These are phyloP conservation scores for Tympanuchus pallidicinctus DNA, from an alignment of 2,113 vertebrate genomes.

Conservation along the genomic window DNA sequence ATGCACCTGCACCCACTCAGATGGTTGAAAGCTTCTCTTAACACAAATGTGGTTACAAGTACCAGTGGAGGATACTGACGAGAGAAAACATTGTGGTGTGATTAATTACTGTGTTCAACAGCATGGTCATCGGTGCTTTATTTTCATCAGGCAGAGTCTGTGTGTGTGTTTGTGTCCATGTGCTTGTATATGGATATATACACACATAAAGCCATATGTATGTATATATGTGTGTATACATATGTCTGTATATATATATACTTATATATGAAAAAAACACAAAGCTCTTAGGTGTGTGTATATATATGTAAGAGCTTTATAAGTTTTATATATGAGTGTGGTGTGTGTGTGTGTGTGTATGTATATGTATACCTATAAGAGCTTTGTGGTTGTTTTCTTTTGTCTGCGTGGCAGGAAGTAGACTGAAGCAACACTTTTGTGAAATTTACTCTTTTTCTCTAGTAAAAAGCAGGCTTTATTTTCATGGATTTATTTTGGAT, in stretches of 20 bases:
- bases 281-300: too few species aligned
- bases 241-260: too few species aligned
- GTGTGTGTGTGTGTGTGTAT: too few species aligned
- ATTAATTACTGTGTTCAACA: slow-evolving; percentile 15
- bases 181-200: background rate
- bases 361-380: too few species aligned
- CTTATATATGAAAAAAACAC: too few species aligned
- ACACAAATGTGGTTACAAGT: background rate
- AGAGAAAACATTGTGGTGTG: background rate
- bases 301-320: too few species aligned
- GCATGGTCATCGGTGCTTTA: background rate
- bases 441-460: background rate
- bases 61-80: background rate
- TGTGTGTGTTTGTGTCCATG: rapidly evolving
- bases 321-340: too few species aligned
- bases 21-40: background rate
- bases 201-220: too few species aligned
- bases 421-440: background rate
- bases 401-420: background rate
- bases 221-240: too few species aligned
- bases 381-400: background rate
- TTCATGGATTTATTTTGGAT: background rate
- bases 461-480: background rate
- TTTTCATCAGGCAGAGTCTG: background rate
- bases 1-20: background rate